Evolutionary conservation across 2,888 invertebrate genomes (phyloP).

Genomic region (Lypha dubia): DNA sequence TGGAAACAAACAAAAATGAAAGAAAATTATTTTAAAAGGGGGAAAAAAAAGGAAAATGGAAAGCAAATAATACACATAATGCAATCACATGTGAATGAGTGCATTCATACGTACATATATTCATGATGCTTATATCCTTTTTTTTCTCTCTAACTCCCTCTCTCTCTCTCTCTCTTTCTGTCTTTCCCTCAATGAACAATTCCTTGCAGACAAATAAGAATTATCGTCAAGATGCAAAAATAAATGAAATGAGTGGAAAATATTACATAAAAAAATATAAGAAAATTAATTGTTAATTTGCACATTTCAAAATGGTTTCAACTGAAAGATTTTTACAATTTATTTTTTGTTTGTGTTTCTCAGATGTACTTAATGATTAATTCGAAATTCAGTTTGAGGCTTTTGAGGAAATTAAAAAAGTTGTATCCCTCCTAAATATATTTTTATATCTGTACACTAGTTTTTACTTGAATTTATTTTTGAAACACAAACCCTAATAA

Average conservation of each 20-base stretch:
- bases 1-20: constrained; percentile 33
- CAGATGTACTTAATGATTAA: too few species aligned
- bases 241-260: background rate
- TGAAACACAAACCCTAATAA: too few species aligned
- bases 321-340: background rate
- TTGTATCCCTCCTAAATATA: too few species aligned
- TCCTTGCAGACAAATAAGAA: constrained; percentile 9
- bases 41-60: background rate
- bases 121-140: background rate
- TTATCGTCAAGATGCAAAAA: constrained; percentile 4
- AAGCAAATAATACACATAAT: constrained; percentile 17
- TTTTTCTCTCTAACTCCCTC: background rate
- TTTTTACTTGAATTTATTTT: too few species aligned
- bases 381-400: too few species aligned
- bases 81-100: background rate
- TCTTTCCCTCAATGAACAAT: constrained; percentile 19
- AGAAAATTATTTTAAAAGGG: background rate
- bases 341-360: too few species aligned
- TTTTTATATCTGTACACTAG: too few species aligned
- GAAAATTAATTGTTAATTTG: constrained; percentile 23
- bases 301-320: background rate
- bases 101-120: background rate
- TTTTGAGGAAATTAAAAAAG: too few species aligned
- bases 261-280: background rate
- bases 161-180: constrained; percentile 1